Evolutionary conservation across 2,888 invertebrate genomes (phyloP), one percentile per base, ranked within the genome.

Genomic region (Perizoma flavofasciatum): DNA sequence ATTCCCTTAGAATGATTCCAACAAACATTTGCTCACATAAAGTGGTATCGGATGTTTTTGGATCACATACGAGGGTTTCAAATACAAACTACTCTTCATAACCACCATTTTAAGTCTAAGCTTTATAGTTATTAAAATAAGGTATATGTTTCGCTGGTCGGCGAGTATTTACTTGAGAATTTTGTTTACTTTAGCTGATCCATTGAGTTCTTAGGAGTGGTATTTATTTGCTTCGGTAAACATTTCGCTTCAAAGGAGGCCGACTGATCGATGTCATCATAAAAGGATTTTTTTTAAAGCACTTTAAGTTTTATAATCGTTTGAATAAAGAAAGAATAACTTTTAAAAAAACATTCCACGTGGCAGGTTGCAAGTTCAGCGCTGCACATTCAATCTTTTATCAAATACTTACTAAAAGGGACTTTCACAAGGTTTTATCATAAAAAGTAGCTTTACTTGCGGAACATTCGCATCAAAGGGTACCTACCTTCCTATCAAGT

Each of bases 21-120:
- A 78, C 77, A 78, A 81, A 82, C 73, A 79, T 85, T 85, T 80
- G 78, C 74, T 72, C 75, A 76, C 71, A 75, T 77, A 75, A 69
- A 84, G 85, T 85, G 81, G 76, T 79, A 77, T 86, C 80, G 82
- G 82, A 86, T 83, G 84, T 85, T 83, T 85, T 82, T 75, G 77
- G 82, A 85, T 85, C 86, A 82, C 78, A 79, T 77, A 85, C 83
- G 85, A 86, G 81, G 76, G 81, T 78, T 75, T 74, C 81, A 71
- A 74, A 75, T 71, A 73, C 69, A 67, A 22, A 48, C 65, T 68
- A 59, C 65, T 52, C 48, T 41, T 48, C 43, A 52, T 41, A 49
- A 61, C 37, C 44, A 6, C 0, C 22, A 37, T 0, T 32, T 49
- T 47, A 3, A 70, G 55, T 56, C 32, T 65, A 35, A 55, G 70